phyloP scores from a whole-genome alignment of 2,888 invertebrate genomes.

The Plagiodera versicolora region DNA sequence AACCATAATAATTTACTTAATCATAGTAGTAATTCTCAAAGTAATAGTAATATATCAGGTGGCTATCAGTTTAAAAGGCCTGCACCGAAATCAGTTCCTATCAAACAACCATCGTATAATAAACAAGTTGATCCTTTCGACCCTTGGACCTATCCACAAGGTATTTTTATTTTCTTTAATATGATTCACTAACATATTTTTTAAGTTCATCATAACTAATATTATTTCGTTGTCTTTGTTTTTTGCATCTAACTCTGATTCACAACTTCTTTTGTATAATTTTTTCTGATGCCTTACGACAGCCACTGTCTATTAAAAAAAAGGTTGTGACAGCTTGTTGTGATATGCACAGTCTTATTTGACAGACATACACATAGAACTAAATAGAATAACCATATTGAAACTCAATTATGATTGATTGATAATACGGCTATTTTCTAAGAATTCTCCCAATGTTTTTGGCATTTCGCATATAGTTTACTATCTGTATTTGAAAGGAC shows the following conservation, averaged over 20 bases:
- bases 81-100: slow-evolving; percentile 43
- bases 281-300: not conserved
- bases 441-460: too few relatives aligned
- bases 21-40: slow-evolving; percentile 35
- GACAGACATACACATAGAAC: too few relatives aligned
- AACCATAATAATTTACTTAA: slow-evolving; percentile 36
- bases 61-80: slow-evolving; percentile 43
- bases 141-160: slow-evolving; percentile 63
- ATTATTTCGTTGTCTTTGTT: not conserved
- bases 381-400: too few relatives aligned
- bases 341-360: too few relatives aligned
- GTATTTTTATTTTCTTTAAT: slow-evolving; percentile 51
- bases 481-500: too few relatives aligned
- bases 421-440: too few relatives aligned
- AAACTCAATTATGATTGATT: too few relatives aligned
- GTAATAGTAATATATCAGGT: slow-evolving; percentile 35
- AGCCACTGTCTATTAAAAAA: too few relatives aligned
- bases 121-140: slow-evolving; percentile 57
- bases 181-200: slow-evolving; percentile 35
- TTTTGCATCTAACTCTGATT: not conserved
- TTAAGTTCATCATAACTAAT: slow-evolving; percentile 19
- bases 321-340: too few relatives aligned
- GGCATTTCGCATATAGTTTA: too few relatives aligned
- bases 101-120: slow-evolving; percentile 42
- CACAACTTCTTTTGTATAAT: not conserved